Conservation (phyloP, 2,888 invertebrate genomes). For the Neocrepidodera transversa region DNA sequence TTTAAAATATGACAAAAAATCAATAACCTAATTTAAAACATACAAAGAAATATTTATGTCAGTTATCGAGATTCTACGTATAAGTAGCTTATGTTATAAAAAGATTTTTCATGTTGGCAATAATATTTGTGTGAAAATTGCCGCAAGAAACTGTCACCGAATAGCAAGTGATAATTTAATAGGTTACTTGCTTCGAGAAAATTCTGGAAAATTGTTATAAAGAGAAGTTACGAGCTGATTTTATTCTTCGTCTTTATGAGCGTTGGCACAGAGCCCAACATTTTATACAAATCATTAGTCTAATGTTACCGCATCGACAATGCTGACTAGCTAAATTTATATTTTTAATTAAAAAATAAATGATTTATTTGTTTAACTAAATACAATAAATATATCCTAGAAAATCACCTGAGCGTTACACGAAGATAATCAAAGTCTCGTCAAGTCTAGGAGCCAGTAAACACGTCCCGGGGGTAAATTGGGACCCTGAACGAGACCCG, state of each 20-base stretch:
- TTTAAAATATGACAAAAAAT: too few relatives aligned
- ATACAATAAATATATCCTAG: too few relatives aligned
- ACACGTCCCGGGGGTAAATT: conserved; percentile 3
- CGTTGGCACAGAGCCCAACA: conserved; percentile 13
- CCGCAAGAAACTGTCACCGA: conserved; percentile 8
- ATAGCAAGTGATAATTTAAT: conserved; percentile 13
- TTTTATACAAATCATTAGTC: conserved; percentile 21
- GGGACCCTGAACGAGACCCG: background rate
- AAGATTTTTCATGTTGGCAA: background rate
- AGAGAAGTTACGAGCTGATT: conserved; percentile 18
- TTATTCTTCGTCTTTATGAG: conserved; percentile 10
- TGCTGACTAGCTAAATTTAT: conserved; percentile 5
- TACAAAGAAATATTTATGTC: too few relatives aligned
- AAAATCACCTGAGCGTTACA: too few relatives aligned
- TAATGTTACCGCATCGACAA: conserved; percentile 8
- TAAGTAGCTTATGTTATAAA: too few relatives aligned
- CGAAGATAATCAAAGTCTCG: background rate
- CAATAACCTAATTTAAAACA: too few relatives aligned
- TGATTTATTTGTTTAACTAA: too few relatives aligned
- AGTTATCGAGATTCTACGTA: too few relatives aligned
- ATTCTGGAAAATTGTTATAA: conserved; percentile 18
- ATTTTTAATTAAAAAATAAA: too few relatives aligned
- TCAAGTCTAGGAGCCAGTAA: conserved; percentile 3
- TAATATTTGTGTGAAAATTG: background rate
- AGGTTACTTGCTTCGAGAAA: conserved; percentile 14